phyloP scores from a whole-genome alignment of 2,113 vertebrate genomes.

The Channa maculata region DNA sequence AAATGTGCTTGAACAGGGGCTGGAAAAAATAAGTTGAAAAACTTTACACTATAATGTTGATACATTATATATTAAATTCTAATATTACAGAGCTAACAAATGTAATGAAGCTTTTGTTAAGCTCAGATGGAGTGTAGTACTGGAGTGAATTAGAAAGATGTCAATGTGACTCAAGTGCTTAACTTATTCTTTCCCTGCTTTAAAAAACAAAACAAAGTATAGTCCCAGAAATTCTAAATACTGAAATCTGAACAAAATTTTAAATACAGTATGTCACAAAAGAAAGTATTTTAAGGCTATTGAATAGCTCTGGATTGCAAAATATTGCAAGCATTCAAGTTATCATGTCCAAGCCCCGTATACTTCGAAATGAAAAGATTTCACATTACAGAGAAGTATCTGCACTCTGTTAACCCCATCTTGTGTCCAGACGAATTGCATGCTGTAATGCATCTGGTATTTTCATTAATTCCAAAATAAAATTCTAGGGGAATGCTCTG shows the following conservation, averaged over 20 bases:
- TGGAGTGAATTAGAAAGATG: no score
- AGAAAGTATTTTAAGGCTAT: not conserved
- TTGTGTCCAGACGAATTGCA: not conserved
- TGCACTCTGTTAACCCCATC: not conserved
- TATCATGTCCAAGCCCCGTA: not conserved
- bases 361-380: constrained; percentile 19
- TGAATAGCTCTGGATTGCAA: not conserved
- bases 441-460: not conserved
- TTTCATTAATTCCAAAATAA: constrained; percentile 1
- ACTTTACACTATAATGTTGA: not conserved
- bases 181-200: no score
- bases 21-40: not conserved
- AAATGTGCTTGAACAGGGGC: not conserved
- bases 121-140: no score
- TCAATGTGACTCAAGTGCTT: no score
- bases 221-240: no score
- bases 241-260: no score
- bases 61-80: no score
- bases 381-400: not conserved
- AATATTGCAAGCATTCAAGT: not conserved
- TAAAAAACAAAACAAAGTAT: no score
- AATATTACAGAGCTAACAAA: no score
- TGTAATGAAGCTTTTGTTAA: no score
- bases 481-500: not conserved
- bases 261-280: no score